Evolutionary conservation across 2,888 invertebrate genomes (phyloP).

Genomic region (Hypomecis atomaria): DNA sequence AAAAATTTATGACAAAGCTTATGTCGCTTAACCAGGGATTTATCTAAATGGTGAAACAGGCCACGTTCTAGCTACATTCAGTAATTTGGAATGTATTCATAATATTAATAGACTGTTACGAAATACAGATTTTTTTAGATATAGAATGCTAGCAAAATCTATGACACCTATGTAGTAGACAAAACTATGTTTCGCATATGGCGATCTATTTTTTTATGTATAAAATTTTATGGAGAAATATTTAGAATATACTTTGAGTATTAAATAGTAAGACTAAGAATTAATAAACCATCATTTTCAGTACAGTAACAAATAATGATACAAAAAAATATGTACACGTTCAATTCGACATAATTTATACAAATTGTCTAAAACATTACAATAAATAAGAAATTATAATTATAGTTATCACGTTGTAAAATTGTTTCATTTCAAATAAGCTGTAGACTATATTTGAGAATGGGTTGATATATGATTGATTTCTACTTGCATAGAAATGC

Average conservation of each 20-base stretch:
- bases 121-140: constrained; percentile 18
- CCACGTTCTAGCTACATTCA: constrained; percentile 21
- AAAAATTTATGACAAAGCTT: constrained; percentile 12
- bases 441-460: background rate
- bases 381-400: constrained; percentile 22
- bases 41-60: constrained; percentile 10
- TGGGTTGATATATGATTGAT: background rate
- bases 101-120: constrained; percentile 19
- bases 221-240: constrained; percentile 35
- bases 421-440: constrained; percentile 1
- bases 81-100: constrained; percentile 43
- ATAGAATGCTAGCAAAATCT: constrained; percentile 38
- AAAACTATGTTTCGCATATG: constrained; percentile 31
- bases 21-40: background rate
- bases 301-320: constrained; percentile 23
- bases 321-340: constrained; percentile 30
- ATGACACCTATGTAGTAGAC: constrained; percentile 33
- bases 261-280: constrained; percentile 27
- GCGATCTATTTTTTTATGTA: constrained; percentile 35
- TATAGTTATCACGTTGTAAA: constrained; percentile 28
- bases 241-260: constrained; percentile 34
- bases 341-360: constrained; percentile 15
- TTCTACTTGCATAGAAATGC: too few species aligned
- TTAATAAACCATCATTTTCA: constrained; percentile 33
- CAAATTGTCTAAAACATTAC: constrained; percentile 23